These are phyloP conservation scores for Cataglyphis altisquamis DNA, from an alignment of 2,888 invertebrate species.

Conservation along the genomic window DNA sequence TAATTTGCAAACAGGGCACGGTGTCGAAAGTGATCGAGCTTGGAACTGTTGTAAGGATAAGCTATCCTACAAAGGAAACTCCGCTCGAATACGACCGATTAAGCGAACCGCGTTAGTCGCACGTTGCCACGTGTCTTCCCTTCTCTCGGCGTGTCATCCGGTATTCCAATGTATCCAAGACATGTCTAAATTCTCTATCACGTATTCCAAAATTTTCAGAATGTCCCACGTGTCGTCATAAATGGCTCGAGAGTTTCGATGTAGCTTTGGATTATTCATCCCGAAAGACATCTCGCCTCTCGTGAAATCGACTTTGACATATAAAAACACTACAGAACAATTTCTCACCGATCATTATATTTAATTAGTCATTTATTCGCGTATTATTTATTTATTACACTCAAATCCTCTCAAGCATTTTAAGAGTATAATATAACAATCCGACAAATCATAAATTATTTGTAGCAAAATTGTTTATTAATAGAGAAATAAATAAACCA, in stretches of 20 bases:
- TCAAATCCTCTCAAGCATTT: neutral
- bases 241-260: slow-evolving; percentile 54
- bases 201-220: slow-evolving; percentile 67
- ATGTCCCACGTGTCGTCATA: slow-evolving; percentile 58
- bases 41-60: slow-evolving; percentile 41
- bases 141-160: slow-evolving; percentile 47
- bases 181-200: slow-evolving; percentile 58
- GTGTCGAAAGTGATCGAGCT: slow-evolving; percentile 48
- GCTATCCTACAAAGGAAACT: slow-evolving; percentile 52
- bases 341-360: neutral
- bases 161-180: slow-evolving; percentile 52
- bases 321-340: neutral
- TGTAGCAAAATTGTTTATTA: slow-evolving; percentile 32
- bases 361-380: neutral
- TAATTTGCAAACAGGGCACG: slow-evolving; percentile 54
- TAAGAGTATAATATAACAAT: slow-evolving; percentile 15
- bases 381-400: neutral
- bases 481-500: slow-evolving; percentile 24
- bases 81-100: slow-evolving; percentile 45
- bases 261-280: slow-evolving; percentile 59
- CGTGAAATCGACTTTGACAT: neutral
- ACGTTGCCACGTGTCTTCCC: slow-evolving; percentile 34
- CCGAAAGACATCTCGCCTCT: neutral
- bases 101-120: slow-evolving; percentile 52
- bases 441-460: slow-evolving; percentile 23